A percentile compares a stretch with the other conserved stretches of the same genome.
phyloP scores from a whole-genome alignment of 2,113 vertebrate genomes.

The Indri indri region DNA sequence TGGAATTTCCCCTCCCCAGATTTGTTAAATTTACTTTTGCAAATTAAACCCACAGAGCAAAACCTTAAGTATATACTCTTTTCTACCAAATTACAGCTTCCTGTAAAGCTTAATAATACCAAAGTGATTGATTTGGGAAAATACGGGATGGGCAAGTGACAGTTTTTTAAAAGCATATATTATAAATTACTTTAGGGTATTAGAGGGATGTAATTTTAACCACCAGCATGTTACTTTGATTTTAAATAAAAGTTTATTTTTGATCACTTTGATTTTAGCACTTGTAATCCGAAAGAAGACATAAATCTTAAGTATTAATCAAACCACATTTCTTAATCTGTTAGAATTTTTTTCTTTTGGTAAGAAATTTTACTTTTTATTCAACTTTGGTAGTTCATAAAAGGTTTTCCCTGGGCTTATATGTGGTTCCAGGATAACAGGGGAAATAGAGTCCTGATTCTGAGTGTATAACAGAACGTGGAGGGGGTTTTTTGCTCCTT shows the following conservation, averaged over 20 bases:
- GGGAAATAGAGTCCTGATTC: background rate
- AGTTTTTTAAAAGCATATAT: background rate
- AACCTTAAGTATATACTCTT: conserved; percentile 58
- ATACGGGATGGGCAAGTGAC: background rate
- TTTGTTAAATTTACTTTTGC: conserved; percentile 77
- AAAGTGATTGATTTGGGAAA: conserved; percentile 41
- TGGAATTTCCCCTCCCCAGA: conserved; percentile 81
- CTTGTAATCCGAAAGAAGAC: background rate
- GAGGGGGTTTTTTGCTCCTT: background rate
- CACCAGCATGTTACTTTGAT: conserved; percentile 7
- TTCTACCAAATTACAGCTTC: conserved; percentile 57
- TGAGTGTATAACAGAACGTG: background rate
- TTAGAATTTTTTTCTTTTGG: background rate
- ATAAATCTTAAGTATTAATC: conserved; percentile 24
- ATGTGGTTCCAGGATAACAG: background rate
- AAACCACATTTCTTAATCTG: background rate
- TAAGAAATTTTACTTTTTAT: conserved; percentile 1
- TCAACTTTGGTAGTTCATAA: conserved; percentile 20
- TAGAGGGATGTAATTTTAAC: conserved; percentile 7
- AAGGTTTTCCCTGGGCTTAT: background rate
- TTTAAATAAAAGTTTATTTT: conserved; percentile 25
- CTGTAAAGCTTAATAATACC: conserved; percentile 40
- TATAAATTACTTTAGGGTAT: background rate
- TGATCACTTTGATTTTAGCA: conserved; percentile 40
- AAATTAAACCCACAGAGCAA: conserved; percentile 72